Conservation (phyloP, 2,797 vertebrate genomes). For the Arremon brunneinucha region DNA sequence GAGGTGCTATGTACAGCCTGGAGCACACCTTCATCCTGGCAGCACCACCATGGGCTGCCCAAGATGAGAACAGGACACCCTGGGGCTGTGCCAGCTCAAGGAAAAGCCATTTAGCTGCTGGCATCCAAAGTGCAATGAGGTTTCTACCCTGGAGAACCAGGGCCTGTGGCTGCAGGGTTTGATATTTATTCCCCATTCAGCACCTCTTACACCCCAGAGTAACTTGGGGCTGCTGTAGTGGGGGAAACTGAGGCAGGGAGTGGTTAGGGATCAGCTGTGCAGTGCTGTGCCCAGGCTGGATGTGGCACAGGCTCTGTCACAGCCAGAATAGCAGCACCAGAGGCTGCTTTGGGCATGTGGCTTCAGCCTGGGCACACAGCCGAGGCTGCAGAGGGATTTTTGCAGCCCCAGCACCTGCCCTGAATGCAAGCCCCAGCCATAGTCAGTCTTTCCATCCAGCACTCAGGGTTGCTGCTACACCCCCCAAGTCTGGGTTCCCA, state of each 20-base stretch:
- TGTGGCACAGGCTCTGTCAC: background rate
- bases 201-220: background rate
- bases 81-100: rapidly evolving
- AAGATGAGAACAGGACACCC: rapidly evolving
- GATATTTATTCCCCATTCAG: background rate
- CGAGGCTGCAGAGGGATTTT: background rate
- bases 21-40: background rate
- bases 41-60: background rate
- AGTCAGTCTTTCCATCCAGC: background rate
- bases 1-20: background rate
- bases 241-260: background rate
- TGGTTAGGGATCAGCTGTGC: background rate
- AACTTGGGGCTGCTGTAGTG: background rate
- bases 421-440: background rate
- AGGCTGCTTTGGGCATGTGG: background rate
- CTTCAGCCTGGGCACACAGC: constrained; percentile 20
- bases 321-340: background rate
- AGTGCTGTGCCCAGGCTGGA: background rate
- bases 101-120: background rate
- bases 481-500: background rate
- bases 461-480: background rate
- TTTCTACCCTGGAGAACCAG: background rate
- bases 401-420: background rate
- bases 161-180: background rate
- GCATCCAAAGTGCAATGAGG: background rate